These are phyloP conservation scores for Ligdia adustata DNA, from an alignment of 2,888 invertebrate species.

Conservation along the genomic window DNA sequence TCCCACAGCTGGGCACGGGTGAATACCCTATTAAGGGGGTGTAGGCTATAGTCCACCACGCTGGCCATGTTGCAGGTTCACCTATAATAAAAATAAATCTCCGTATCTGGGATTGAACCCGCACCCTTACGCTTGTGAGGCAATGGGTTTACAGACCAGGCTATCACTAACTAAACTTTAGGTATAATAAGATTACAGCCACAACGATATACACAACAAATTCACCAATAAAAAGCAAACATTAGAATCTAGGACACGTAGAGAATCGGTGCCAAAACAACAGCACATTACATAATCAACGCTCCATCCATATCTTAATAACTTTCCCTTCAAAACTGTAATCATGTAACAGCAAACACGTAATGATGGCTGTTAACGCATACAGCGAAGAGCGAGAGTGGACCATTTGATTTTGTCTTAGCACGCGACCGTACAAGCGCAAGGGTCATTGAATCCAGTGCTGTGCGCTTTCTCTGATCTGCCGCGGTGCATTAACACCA, in stretches of 20 bases:
- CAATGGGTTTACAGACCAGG: too few relatives aligned
- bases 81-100: too few relatives aligned
- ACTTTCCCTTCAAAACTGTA: constrained; percentile 73
- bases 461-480: constrained; percentile 59
- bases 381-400: constrained; percentile 72
- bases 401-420: constrained; percentile 72
- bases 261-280: constrained; percentile 19
- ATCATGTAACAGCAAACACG: constrained; percentile 67
- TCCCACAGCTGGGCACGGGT: too few relatives aligned
- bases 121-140: too few relatives aligned
- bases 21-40: too few relatives aligned
- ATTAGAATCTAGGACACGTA: not conserved
- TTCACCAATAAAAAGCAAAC: too few relatives aligned
- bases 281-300: constrained; percentile 23
- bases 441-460: constrained; percentile 62
- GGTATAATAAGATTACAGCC: too few relatives aligned
- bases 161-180: too few relatives aligned
- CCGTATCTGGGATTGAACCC: too few relatives aligned
- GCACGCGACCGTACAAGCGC: constrained; percentile 64
- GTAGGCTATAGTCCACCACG: too few relatives aligned
- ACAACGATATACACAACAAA: too few relatives aligned
- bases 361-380: constrained; percentile 60
- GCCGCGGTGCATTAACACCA: constrained; percentile 20
- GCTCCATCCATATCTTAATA: constrained; percentile 44
- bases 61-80: too few relatives aligned